Evolutionary conservation across 2,113 vertebrate genomes (phyloP).

Genomic region (Tyto alba): DNA sequence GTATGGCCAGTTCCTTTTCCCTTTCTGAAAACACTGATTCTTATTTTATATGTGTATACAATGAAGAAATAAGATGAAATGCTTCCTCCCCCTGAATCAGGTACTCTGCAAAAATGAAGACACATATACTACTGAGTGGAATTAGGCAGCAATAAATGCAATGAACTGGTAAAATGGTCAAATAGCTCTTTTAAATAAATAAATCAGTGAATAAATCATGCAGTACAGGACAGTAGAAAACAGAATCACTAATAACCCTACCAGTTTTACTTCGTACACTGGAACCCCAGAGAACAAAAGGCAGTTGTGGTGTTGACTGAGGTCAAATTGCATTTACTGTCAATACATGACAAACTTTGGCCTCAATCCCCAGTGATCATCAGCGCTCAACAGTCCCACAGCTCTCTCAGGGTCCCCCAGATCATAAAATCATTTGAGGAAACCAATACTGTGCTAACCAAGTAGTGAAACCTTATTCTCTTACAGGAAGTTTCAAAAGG

Average conservation of each 20-base stretch:
- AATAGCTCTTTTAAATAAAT: neutral
- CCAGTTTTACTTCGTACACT: neutral
- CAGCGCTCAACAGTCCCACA: neutral
- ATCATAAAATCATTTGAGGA: neutral
- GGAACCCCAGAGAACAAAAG: neutral
- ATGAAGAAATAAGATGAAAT: neutral
- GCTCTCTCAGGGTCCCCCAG: neutral
- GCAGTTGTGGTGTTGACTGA: neutral
- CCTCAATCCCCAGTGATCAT: neutral
- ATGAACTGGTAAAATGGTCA: neutral
- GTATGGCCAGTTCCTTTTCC: neutral
- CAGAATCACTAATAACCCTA: neutral
- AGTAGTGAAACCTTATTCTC: neutral
- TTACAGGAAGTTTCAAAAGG: neutral
- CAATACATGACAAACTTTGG: neutral
- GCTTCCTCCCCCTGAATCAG: neutral
- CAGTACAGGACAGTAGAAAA: neutral
- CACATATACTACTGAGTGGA: neutral
- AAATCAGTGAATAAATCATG: neutral
- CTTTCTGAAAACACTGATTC: neutral
- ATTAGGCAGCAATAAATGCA: neutral
- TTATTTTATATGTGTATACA: neutral
- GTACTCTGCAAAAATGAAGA: neutral
- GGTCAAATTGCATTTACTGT: neutral
- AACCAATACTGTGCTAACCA: neutral